Evolutionary conservation across 2,113 vertebrate genomes (phyloP).

Genomic region (Rhagologus leucostigma): DNA sequence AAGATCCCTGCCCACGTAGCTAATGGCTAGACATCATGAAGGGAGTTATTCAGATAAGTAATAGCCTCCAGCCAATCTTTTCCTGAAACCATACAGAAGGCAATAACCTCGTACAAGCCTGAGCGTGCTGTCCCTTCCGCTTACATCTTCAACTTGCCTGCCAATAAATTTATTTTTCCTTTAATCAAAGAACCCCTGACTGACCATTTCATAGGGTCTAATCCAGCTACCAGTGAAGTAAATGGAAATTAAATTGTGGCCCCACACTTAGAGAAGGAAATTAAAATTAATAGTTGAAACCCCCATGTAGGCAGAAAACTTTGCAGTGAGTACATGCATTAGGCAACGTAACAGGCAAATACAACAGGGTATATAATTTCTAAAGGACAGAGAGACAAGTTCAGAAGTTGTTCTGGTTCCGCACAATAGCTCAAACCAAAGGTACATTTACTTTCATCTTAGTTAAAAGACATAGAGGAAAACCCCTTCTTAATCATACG

Average conservation of each 20-base stretch:
- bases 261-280: neutral
- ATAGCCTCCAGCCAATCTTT: constrained; percentile 27
- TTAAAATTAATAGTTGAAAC: neutral
- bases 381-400: neutral
- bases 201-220: neutral
- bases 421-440: neutral
- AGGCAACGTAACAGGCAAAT: neutral
- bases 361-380: neutral
- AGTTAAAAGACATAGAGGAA: constrained; percentile 52
- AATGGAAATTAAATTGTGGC: neutral
- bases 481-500: constrained; percentile 21
- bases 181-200: neutral
- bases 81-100: neutral
- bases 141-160: neutral
- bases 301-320: neutral
- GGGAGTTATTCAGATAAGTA: constrained; percentile 2
- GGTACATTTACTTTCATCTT: constrained; percentile 36
- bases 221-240: neutral
- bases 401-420: neutral
- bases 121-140: neutral
- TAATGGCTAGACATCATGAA: neutral
- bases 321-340: neutral
- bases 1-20: neutral
- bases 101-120: neutral
- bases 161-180: neutral